These are phyloP conservation scores for Scolopax rusticola DNA, from an alignment of 2,797 vertebrate species.

Conservation along the genomic window DNA sequence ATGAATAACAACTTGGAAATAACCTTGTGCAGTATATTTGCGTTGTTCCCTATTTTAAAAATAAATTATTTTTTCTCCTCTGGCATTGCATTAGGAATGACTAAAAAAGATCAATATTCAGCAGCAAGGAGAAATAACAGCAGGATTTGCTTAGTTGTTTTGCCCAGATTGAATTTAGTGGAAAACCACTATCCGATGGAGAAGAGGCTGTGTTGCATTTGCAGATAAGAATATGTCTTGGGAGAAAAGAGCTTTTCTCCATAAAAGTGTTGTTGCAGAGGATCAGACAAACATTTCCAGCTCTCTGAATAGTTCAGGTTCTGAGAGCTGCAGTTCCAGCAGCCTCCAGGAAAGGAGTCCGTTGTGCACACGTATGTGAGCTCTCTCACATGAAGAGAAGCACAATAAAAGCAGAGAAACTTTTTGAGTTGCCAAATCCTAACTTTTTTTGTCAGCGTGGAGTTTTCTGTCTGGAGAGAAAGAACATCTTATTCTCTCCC, in stretches of 20 bases:
- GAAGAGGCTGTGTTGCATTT: background rate
- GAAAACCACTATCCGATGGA: slow-evolving; percentile 5
- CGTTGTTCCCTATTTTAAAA: background rate
- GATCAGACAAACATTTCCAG: background rate
- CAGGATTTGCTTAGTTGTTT: background rate
- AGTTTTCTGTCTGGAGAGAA: slow-evolving; percentile 16
- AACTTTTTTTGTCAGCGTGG: background rate
- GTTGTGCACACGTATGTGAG: background rate
- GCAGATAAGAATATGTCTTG: background rate
- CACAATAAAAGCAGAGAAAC: background rate
- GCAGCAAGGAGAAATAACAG: background rate
- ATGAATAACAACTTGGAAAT: background rate
- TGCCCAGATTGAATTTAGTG: background rate
- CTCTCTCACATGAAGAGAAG: background rate
- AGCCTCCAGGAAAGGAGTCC: background rate
- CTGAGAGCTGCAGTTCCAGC: background rate
- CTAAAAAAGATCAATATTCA: background rate
- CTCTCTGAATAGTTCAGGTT: background rate
- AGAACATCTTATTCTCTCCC: slow-evolving; percentile 8
- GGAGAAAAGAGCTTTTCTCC: slow-evolving; percentile 10
- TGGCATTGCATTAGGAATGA: background rate
- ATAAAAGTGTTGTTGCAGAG: background rate
- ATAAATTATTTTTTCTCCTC: background rate
- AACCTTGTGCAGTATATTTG: background rate
- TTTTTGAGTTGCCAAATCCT: background rate